Conservation (phyloP, 2,113 vertebrate species). For the Patagioenas fasciata region DNA sequence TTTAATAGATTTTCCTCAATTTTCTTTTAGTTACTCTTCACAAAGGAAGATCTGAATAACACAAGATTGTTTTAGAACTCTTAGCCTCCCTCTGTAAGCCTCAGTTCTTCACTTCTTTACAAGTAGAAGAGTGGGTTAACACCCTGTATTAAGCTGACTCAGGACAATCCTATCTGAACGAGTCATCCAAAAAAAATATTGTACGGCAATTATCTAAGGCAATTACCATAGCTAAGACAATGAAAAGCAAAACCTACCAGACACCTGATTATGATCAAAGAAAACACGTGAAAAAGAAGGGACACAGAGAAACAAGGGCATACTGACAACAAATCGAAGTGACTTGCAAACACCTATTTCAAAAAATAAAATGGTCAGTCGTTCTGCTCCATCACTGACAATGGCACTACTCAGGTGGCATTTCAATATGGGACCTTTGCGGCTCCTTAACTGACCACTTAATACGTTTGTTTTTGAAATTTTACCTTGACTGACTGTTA, state of each 20-base stretch:
- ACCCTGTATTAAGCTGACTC: not conserved
- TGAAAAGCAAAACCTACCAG: constrained; percentile 48
- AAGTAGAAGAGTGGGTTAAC: constrained; percentile 11
- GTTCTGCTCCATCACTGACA: constrained; percentile 60
- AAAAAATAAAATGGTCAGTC: not conserved
- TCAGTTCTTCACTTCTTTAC: not conserved
- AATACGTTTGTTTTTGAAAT: not conserved
- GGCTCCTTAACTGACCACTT: not conserved
- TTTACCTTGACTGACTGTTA: not conserved
- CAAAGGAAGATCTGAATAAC: not conserved
- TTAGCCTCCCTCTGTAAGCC: not conserved
- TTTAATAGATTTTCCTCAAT: not conserved
- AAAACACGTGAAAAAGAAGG: constrained; percentile 35
- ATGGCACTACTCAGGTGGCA: not conserved
- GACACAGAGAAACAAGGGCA: constrained; percentile 44
- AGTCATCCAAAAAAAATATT: constrained; percentile 22
- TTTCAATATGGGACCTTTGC: not conserved
- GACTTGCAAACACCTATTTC: constrained; percentile 32
- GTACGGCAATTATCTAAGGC: constrained; percentile 41
- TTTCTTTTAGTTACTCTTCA: not conserved
- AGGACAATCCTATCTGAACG: not conserved
- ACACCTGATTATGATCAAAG: constrained; percentile 68
- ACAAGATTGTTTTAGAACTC: not conserved
- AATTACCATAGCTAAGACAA: constrained; percentile 62
- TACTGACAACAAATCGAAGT: constrained; percentile 46